phyloP scores from a whole-genome alignment of 2,888 invertebrate genomes.

The Agrotis exclamationis region DNA sequence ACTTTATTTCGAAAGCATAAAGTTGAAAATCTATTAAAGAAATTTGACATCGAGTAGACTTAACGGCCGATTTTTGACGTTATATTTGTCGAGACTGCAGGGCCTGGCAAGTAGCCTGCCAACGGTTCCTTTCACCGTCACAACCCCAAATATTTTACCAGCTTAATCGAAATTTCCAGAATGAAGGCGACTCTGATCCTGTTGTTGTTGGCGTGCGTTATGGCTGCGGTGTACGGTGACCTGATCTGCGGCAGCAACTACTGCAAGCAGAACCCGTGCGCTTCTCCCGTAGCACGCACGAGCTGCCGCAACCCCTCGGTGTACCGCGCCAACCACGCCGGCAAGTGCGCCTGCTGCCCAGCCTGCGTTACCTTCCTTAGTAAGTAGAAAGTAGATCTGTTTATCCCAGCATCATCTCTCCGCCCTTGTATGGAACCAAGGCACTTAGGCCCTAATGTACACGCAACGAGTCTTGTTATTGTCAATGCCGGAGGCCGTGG shows the following conservation, averaged over 20 bases:
- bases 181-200: conserved; percentile 82
- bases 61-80: too few relatives aligned
- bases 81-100: too few relatives aligned
- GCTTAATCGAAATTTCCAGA: conserved; percentile 64
- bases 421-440: too few relatives aligned
- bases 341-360: conserved; percentile 87
- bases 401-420: neutral
- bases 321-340: conserved; percentile 82
- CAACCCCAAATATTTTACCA: neutral
- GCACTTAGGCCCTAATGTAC: too few relatives aligned
- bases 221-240: conserved; percentile 80
- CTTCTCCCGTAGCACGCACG: conserved; percentile 65
- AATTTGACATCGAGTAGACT: too few relatives aligned
- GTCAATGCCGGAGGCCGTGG: too few relatives aligned
- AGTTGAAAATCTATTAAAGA: too few relatives aligned
- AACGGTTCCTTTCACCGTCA: neutral
- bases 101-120: too few relatives aligned
- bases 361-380: conserved; percentile 85
- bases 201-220: conserved; percentile 75
- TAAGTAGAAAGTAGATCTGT: conserved; percentile 66
- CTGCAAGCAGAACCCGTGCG: conserved; percentile 84
- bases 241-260: conserved; percentile 84
- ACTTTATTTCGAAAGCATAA: too few relatives aligned
- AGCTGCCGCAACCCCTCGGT: conserved; percentile 78
- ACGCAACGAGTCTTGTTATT: too few relatives aligned